Base-by-base conservation (phyloP, 2,113 vertebrate genomes). In the Monopterus albus region DNA sequence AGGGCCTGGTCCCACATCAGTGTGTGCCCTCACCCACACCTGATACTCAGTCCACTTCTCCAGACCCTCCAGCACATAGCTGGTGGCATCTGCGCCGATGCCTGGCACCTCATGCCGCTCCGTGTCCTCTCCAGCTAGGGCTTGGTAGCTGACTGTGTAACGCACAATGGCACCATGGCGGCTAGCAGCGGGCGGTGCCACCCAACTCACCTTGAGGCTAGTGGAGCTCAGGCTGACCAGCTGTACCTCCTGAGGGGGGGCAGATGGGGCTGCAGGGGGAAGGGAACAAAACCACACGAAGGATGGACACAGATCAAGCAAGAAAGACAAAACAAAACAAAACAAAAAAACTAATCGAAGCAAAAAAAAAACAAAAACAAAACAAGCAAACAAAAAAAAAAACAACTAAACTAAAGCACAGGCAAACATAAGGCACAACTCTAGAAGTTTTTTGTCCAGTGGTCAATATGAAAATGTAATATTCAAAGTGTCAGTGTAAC, bases 41-140 rank as follows among this genome's bases (percentile, higher is more conserved):
- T 95, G 94, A 93, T 99, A 99, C 91, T 97, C 95, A 23, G 97
- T 98, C 97, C 97, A 99, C 92, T 99, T 99, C 94, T 98, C 97
- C 95, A 99, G 94, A 87, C 92, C 94, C 80, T 95, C 94, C 93
- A 99, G 94, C 90, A 96, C 92, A 88, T 94, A 95, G 95, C 95
- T 96, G 90, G 95, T 94, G 82, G 93, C 89, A 18, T 97, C 95
- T 4, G 94, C 94, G 52, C 94, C 91, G 89, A 99, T 95, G 91
- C 92, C 94, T 31, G 92, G 83, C 93, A 97, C 95, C 89, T 97
- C 93, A 52, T 96, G 96, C 49, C 95, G 94, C 89, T 94, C 90
- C 57, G 81, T 94, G 93, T 99, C 97, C 91, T 98, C 97, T 79
- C 96, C 96, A 71, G 94, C 92, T 88, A 95, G 89, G 14, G 94